Evolutionary conservation across 2,888 invertebrate species (phyloP).

Genomic region (Xanthostigma xanthostigma): DNA sequence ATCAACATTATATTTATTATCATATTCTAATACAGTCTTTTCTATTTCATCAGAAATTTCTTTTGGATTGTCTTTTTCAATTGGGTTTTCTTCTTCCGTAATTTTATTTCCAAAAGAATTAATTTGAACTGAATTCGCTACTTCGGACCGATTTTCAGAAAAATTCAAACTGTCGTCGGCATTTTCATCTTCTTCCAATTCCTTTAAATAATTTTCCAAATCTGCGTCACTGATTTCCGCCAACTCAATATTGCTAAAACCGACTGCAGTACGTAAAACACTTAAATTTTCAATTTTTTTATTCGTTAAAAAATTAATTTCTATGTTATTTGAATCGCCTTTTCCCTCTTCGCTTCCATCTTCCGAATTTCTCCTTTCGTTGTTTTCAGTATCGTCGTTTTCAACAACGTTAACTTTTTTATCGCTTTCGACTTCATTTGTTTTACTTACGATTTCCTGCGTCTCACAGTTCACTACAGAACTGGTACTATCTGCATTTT

Average conservation of each 20-base stretch:
- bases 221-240: constrained; percentile 24
- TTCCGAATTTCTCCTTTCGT: constrained; percentile 2
- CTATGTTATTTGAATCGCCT: constrained; percentile 10
- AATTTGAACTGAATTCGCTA: too few relatives aligned
- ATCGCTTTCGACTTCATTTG: background rate
- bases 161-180: background rate
- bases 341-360: constrained; percentile 7
- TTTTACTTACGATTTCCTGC: background rate
- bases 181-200: constrained; percentile 21
- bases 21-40: constrained; percentile 4
- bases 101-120: too few relatives aligned
- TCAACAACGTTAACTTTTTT: constrained; percentile 1
- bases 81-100: background rate
- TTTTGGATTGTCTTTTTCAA: background rate
- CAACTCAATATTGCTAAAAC: constrained; percentile 13
- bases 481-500: constrained; percentile 5
- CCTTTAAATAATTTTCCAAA: constrained; percentile 23
- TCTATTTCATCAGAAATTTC: constrained; percentile 13
- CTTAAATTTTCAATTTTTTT: constrained; percentile 3
- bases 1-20: constrained; percentile 13
- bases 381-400: constrained; percentile 1
- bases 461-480: constrained; percentile 7
- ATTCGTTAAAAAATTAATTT: constrained; percentile 24
- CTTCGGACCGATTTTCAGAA: too few relatives aligned
- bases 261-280: constrained; percentile 3